A percentile compares a stretch with the other conserved stretches of the same genome.
Conservation (phyloP, 2,113 vertebrate species). For the Antechinus flavipes region DNA sequence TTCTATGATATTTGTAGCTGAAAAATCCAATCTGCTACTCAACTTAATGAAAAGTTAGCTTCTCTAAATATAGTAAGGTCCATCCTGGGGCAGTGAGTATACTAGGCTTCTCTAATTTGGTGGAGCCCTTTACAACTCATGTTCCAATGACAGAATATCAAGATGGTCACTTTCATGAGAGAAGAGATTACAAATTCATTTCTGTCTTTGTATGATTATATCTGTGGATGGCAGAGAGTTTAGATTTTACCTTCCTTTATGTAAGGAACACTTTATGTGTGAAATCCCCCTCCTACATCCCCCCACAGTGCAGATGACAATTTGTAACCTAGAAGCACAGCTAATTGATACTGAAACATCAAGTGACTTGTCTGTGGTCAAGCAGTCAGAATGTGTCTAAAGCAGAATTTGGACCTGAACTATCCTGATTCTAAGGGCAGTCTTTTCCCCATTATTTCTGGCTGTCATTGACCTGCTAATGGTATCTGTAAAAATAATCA, state of each 20-base stretch:
- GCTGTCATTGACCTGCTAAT: neutral
- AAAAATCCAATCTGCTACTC: neutral
- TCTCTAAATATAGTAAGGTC: neutral
- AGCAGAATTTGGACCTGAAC: neutral
- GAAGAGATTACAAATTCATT: neutral
- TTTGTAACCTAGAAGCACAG: neutral
- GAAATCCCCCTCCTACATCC: neutral
- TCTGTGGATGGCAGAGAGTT: neutral
- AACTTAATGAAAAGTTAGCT: neutral
- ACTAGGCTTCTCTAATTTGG: neutral
- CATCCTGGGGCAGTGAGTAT: neutral
- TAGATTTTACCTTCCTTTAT: neutral
- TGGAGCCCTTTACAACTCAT: neutral
- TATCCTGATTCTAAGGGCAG: neutral
- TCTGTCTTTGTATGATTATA: neutral
- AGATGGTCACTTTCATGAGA: neutral
- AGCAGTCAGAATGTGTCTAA: neutral
- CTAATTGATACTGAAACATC: neutral
- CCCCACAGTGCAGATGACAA: neutral
- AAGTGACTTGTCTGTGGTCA: neutral
- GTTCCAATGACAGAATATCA: neutral
- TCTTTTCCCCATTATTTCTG: neutral
- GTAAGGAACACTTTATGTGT: neutral
- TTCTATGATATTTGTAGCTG: neutral
- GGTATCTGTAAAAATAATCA: neutral